Evolutionary conservation across 2,888 invertebrate genomes (phyloP), one percentile per base, ranked within the genome.

Genomic region (Hirudinaria manillensis): DNA sequence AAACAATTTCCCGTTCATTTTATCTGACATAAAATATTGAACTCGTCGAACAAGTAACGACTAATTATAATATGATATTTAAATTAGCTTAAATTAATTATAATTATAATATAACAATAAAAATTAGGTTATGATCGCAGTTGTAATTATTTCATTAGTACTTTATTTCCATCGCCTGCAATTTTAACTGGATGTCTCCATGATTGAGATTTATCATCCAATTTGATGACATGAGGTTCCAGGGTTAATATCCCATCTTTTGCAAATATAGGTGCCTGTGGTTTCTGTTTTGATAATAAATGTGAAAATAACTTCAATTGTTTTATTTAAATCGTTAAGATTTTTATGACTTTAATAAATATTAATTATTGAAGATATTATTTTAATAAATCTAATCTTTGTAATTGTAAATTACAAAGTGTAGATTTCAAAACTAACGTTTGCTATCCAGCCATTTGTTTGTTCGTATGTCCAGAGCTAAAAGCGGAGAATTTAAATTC

Each of bases 211-310:
- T 29, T 24, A 16, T n/a, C 61, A 1, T 61, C 24, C 2, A 16
- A 16, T 61, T 16, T 13, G n/a, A 61, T 61, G 7, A 6, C 83
- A 19, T 80, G 77, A 3, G 83, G 82, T 3, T 80, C 80, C 19
- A 85, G 85, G 4, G 72, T 72, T 27, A 72, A 61, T 29, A 55
- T 55, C 27, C 16, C 1, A 56, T 56, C 16, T 7, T 51, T 16
- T n/a, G 24, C 36, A 21, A 72, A 72, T 13, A 56, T 56, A n/a
- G 72, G 72, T 27, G 1, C 21, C 34, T 29, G 3, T 21, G 72
- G 72, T 55, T 32, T 32, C 72, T 72, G 72, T 19, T 55, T 4
- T 51, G 10, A 71, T n/a, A 71, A 71, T 16, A 45, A n/a, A 51
- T 21, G n/a, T 51, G 19, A 36, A 24, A 6, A 38, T 45, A 38